These are phyloP conservation scores for Clusia tigrina DNA, from an alignment of 2,888 invertebrate species.

Conservation along the genomic window DNA sequence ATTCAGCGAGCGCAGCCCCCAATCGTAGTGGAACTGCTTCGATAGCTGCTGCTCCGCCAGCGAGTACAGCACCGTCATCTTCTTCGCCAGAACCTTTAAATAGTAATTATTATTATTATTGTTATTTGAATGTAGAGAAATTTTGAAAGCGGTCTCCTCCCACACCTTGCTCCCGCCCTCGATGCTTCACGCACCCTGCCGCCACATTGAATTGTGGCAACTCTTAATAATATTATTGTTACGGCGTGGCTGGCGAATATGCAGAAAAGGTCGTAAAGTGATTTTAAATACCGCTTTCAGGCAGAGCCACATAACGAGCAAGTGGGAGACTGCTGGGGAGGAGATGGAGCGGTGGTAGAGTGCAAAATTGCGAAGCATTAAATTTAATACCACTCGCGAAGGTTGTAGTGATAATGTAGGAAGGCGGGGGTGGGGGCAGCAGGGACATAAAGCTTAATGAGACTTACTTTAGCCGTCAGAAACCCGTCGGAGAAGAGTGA, in stretches of 20 bases:
- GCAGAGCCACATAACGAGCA: not conserved
- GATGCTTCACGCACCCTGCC: not conserved
- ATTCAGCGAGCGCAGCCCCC: constrained; percentile 90
- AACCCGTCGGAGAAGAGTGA: constrained; percentile 94
- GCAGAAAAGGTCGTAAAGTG: not conserved
- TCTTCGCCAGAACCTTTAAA: constrained; percentile 79
- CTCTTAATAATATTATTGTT: constrained; percentile 16
- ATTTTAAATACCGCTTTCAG: not conserved
- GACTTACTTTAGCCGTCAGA: constrained; percentile 79
- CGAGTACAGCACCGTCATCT: constrained; percentile 91
- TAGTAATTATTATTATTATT: constrained; percentile 18
- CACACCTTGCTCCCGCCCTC: no score
- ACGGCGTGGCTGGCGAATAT: not conserved
- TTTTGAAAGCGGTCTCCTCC: no score
- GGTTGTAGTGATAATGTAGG: not conserved
- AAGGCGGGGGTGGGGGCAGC: no score
- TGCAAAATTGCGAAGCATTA: not conserved
- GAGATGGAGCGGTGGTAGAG: no score
- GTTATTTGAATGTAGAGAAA: not conserved
- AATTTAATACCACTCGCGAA: not conserved
- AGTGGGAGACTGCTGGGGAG: not conserved
- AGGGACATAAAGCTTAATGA: constrained; percentile 1
- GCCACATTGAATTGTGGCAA: constrained; percentile 3
- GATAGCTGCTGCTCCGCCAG: constrained; percentile 88
- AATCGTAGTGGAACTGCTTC: constrained; percentile 93